Evolutionary conservation across 2,888 invertebrate species (phyloP).

Genomic region (Rotaria magnacalcarata): DNA sequence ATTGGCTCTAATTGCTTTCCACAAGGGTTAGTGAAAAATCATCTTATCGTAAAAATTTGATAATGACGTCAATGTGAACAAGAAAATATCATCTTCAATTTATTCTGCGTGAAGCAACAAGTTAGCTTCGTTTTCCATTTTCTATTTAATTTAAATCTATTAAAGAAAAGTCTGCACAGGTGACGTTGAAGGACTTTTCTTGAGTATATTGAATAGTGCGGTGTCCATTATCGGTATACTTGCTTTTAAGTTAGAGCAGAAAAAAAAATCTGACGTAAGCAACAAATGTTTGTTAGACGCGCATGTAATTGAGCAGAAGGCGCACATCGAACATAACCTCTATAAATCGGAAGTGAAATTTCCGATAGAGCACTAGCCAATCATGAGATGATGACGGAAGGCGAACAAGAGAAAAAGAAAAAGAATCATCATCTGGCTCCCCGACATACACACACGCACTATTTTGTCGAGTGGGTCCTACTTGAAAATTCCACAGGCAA

Average conservation of each 20-base stretch:
- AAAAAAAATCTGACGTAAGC: conserved; percentile 1
- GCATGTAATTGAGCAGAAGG: conserved; percentile 6
- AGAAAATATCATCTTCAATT: not conserved
- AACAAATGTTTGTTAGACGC: conserved; percentile 21
- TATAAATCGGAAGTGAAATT: conserved; percentile 31
- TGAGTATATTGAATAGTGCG: conserved; percentile 1
- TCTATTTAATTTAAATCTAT: not conserved
- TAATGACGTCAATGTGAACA: not conserved
- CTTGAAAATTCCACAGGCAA: conserved; percentile 12
- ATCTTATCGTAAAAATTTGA: not conserved
- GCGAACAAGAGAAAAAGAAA: not conserved
- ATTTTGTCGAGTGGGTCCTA: not conserved
- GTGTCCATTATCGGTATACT: conserved; percentile 11
- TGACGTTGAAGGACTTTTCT: conserved; percentile 17
- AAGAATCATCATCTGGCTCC: not conserved
- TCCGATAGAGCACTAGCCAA: conserved; percentile 21
- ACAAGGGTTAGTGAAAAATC: conserved; percentile 11
- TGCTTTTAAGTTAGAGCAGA: not conserved
- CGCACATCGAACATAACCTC: not conserved
- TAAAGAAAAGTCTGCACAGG: conserved; percentile 8
- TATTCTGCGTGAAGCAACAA: not conserved
- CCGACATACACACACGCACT: not conserved
- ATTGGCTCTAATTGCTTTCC: conserved; percentile 3
- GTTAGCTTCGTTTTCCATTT: not conserved
- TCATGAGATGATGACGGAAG: conserved; percentile 16